Base-by-base conservation (phyloP, 2,888 invertebrate species). In the Cheilosia urbana region DNA sequence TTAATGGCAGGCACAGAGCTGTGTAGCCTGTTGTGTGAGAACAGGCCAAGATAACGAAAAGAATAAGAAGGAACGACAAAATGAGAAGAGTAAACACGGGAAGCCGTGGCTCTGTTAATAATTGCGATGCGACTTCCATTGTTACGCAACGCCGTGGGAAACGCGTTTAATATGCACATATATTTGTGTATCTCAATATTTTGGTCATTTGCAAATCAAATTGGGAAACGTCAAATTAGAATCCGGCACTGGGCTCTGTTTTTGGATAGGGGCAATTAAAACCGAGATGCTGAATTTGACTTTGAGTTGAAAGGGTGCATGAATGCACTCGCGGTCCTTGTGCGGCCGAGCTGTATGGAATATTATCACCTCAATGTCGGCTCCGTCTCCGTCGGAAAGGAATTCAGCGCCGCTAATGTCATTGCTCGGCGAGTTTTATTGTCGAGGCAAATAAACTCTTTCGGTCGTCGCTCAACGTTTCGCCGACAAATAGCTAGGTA, bases 131-230 rank as follows among this genome's bases (percentile, higher is more conserved):
- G 85, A 89, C 91, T 89, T 88, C 90, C 89, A 79, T 89, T 89
- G 81, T 90, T 90, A 90, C 90, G 90, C 90, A 88, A 81, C 81
- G 81, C 85, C 85, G 85, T 85, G 85, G 85, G 85, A 85, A 85
- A 85, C 66, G 58, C 76, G 11, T 72, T 85, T 76, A 81, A 77
- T 85, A 84, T 84, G 84, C 84, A 84, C 84, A 80, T 84, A 84
- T 53, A 71, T 80, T 80, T 80, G 53, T 34, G 62, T 45, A 47
- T 62, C n/a, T 60, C 21, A 19, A 30, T 62, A 19, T 21, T 55
- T 51, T 60, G 49, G 60, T 62, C 19, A 40, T 73, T 66, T 62
- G 78, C 78, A 78, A 83, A 68, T 79, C 63, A 68, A 83, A 73
- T 73, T 84, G 58, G 83, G 45, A 65, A 65, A 60, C 45, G 68